These are phyloP conservation scores for Excalfactoria chinensis DNA, from an alignment of 2,113 vertebrate species.

Conservation along the genomic window DNA sequence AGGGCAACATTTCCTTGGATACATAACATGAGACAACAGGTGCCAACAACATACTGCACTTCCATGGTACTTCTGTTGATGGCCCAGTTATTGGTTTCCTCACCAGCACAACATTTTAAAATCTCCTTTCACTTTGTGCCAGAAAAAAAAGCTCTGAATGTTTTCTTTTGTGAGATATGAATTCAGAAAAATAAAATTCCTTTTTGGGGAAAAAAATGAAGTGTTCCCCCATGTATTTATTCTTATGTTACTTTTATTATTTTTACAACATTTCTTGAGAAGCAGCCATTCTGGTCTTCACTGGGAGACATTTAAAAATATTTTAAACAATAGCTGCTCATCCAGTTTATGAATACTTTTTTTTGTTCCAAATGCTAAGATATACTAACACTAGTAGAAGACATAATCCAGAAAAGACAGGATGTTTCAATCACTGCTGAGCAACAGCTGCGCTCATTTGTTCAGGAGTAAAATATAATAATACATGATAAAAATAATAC, in stretches of 20 bases:
- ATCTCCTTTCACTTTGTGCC: background rate
- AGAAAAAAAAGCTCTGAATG: background rate
- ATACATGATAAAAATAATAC: background rate
- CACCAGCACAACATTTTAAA: background rate
- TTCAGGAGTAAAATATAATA: background rate
- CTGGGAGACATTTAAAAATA: background rate
- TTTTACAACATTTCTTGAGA: background rate
- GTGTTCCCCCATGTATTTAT: background rate
- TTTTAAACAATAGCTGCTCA: conserved; percentile 26
- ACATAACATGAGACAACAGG: background rate
- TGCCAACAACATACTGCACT: background rate
- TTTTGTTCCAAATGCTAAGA: background rate
- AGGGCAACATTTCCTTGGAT: background rate
- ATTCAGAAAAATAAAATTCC: background rate
- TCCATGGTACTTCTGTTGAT: background rate
- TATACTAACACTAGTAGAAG: background rate
- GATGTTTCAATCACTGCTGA: background rate
- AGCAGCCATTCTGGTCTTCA: background rate
- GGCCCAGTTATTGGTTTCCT: background rate
- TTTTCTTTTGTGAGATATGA: background rate
- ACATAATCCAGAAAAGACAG: conserved; percentile 33
- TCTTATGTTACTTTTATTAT: background rate
- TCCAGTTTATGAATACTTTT: background rate
- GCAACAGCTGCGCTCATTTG: conserved; percentile 5
- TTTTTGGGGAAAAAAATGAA: background rate